Base-by-base conservation (phyloP, 1,140 invertebrate genomes). In the Phortica variegata region DNA sequence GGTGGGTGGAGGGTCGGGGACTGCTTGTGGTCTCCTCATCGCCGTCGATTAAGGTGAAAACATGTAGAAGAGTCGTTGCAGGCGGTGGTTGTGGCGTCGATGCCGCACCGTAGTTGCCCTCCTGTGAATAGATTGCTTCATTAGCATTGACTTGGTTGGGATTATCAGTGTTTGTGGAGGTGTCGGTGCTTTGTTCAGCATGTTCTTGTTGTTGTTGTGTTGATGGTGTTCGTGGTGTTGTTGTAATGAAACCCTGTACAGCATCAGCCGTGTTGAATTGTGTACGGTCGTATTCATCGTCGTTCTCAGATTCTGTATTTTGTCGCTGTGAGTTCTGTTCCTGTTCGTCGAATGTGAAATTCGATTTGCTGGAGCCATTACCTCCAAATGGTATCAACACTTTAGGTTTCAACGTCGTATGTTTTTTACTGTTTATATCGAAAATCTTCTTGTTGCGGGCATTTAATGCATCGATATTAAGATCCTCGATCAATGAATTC, bases 381-480 rank as follows among this genome's bases (percentile, higher is more conserved):
- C 18, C 29, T 10, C 16, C 31, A 12, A 47, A 20, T 3, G 44
- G 21, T 32, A 37, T 33, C 20, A 19, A 13, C 10, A 65, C 46
- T 52, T 75, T 75, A 12, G 65, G 65, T 49, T 75, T 75, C 4
- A 73, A 49, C 3, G 61, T 61, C 31, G 73, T 69, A 33, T 76
- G 73, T 55, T 76, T 75, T 39, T 73, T 75, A 52, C 70, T 76
- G 34, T 72, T 68, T 48, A 78, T 79, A 17, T 77, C 71, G 21
- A 81, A 80, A 20, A 81, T 62, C 54, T 80, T 77, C 56, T 79
- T 80, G 45, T 81, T 81, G 44, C 79, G 71, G 34, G 77, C 74
- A 66, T 77, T 79, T 12, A 79, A 31, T 9, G 75, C 76, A 54
- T 78, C 73, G 12, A 77, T 69, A 38, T 78, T 75, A 8, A 79